Base-by-base conservation (phyloP, 1,140 invertebrate species). In the Sitophilus oryzae region DNA sequence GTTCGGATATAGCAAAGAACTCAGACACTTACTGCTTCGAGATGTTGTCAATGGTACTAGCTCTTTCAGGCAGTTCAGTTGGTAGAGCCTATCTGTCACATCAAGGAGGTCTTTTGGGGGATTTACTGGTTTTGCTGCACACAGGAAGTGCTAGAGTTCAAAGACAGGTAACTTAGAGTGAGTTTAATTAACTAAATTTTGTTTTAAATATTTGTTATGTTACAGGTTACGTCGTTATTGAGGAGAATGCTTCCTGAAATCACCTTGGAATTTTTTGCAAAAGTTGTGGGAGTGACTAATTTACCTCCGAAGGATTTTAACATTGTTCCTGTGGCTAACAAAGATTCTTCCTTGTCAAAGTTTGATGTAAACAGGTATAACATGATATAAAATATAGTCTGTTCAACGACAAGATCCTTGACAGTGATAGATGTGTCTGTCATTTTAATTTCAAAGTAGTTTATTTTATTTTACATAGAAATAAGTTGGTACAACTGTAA, bases 21-120 rank as follows among this genome's bases (percentile, higher is more conserved):
- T 74, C 85, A 2, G 94, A 97, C 74, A 92, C 91, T 6, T 97
- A 96, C 68, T 97, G 93, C 74, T 98, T 98, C 71, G 93, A 98
- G 76, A 93, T 98, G 89, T 74, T 98, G 5, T 96, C 91, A 1
- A 90, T 97, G 83, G 93, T 87, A 14, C 70, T 96, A 55, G 93
- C 95, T 0, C 72, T 97, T n/a, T 95, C 91, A 60, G 94, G 94
- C 2, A 96, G 92, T 57, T 79, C 83, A 0, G 91, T 96, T 0
- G 94, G 94, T 0, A 77, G 93, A 22, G 82, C 84, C 8, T 95
- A 96, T 73, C 74, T 98, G 3, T 90, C 93, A 0, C 89, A 94
- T 66, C 91, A 96, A 65, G 82, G 84, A 21, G 87, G 84, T 22
- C 69, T 98, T 6, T 74, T 97, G 0, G 79, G 82, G 23, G 92